Percentiles rank a stretch among this genome's conserved stretches.
These are phyloP conservation scores for Taxidea taxus DNA, from an alignment of 2,113 vertebrate species.

Conservation along the genomic window DNA sequence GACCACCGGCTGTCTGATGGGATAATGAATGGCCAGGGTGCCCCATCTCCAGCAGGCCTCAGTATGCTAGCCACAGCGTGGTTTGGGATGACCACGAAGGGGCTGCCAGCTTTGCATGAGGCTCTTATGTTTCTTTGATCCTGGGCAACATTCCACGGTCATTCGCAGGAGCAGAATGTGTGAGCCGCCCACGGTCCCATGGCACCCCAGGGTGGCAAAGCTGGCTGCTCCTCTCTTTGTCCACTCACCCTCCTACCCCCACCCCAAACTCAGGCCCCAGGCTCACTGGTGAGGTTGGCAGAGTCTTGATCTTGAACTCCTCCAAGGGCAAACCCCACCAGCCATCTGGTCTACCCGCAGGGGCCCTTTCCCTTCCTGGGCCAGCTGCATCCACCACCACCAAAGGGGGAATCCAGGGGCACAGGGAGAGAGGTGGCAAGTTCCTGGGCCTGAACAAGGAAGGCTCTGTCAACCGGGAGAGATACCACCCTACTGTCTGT, in stretches of 20 bases:
- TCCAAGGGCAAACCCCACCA: not conserved
- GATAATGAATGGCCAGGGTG: not conserved
- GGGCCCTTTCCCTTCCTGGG: not conserved
- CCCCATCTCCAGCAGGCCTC: not conserved
- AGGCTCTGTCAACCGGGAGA: not conserved
- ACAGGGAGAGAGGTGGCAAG: not conserved
- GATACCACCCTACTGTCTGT: not conserved
- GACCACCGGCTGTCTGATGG: not conserved
- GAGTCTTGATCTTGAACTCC: not conserved
- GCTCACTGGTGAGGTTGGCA: not conserved
- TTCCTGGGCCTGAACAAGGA: not conserved
- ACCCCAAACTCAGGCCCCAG: not conserved
- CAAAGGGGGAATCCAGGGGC: not conserved
- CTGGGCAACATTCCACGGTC: not conserved
- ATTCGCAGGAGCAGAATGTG: not conserved
- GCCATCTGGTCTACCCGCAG: not conserved
- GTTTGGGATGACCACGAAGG: not conserved
- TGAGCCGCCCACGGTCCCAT: not conserved
- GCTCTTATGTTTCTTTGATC: not conserved
- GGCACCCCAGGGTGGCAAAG: not conserved
- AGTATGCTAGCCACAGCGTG: not conserved
- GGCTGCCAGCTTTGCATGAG: not conserved
- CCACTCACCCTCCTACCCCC: not conserved
- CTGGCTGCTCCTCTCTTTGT: not conserved
- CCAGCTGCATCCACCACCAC: not conserved